Evolutionary conservation across 2,888 invertebrate genomes (phyloP).

Genomic region (Sphecodes monilicornis): DNA sequence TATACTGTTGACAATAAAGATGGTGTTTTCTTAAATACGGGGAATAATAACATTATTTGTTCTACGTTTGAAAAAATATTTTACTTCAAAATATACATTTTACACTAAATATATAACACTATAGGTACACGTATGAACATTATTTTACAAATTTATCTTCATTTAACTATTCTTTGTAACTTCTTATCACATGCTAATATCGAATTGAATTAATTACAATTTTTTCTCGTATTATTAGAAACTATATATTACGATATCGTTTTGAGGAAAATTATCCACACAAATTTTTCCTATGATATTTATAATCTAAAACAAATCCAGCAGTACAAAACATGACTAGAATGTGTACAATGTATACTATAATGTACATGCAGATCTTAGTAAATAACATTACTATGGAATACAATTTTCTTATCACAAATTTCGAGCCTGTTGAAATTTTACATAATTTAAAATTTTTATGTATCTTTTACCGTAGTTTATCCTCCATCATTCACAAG

Average conservation of each 20-base stretch:
- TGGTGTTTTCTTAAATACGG: neutral
- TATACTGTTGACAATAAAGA: neutral
- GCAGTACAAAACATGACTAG: slow-evolving; percentile 68
- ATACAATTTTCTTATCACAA: slow-evolving; percentile 30
- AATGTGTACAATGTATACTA: slow-evolving; percentile 58
- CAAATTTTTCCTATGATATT: slow-evolving; percentile 23
- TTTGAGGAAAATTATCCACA: slow-evolving; percentile 17
- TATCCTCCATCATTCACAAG: neutral
- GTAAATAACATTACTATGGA: slow-evolving; percentile 43
- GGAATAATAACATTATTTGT: slow-evolving; percentile 28
- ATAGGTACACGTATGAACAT: slow-evolving; percentile 31
- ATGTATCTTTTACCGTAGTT: slow-evolving; percentile 24
- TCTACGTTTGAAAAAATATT: slow-evolving; percentile 43
- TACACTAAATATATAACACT: slow-evolving; percentile 36
- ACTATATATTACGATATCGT: slow-evolving; percentile 6
- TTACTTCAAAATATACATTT: slow-evolving; percentile 39
- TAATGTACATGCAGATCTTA: slow-evolving; percentile 50
- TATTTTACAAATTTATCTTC: slow-evolving; percentile 32
- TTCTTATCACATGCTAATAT: slow-evolving; percentile 2
- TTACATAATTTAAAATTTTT: neutral
- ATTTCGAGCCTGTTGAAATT: slow-evolving; percentile 13
- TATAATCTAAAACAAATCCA: slow-evolving; percentile 59
- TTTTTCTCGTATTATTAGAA: slow-evolving; percentile 13
- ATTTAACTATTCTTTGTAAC: neutral
- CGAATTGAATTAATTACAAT: slow-evolving; percentile 8